Evolutionary conservation across 2,888 invertebrate species (phyloP).

Genomic region (Himalopsyche tibetana): DNA sequence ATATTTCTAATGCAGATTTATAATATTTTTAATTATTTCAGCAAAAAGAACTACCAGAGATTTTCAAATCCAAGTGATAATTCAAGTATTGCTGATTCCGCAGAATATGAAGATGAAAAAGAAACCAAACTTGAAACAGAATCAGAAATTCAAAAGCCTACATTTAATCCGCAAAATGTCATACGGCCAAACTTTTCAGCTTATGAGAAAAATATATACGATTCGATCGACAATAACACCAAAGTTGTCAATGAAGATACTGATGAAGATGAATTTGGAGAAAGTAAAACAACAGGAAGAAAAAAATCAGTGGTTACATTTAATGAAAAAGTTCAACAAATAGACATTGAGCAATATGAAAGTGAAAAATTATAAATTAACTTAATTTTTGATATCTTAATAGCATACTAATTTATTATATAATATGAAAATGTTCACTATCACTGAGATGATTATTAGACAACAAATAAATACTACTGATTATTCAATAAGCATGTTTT

Average conservation of each 20-base stretch:
- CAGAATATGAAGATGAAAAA: neutral
- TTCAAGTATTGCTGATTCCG: conserved; percentile 34
- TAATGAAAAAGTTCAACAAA: conserved; percentile 77
- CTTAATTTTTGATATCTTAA: too few relatives aligned
- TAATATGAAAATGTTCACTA: too few relatives aligned
- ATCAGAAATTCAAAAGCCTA: conserved; percentile 26
- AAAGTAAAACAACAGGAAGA: conserved; percentile 68
- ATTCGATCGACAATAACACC: neutral
- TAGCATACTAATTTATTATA: too few relatives aligned
- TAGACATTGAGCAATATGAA: conserved; percentile 71
- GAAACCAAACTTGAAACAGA: conserved; percentile 5
- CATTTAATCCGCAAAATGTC: neutral
- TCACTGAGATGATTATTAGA: too few relatives aligned
- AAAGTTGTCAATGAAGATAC: neutral
- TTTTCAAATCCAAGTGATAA: conserved; percentile 46
- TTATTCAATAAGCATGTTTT: too few relatives aligned
- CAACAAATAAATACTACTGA: too few relatives aligned
- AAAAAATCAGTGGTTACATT: conserved; percentile 77
- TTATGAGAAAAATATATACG: neutral
- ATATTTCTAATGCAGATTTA: too few relatives aligned
- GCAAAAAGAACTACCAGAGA: conserved; percentile 49
- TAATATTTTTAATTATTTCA: conserved; percentile 33
- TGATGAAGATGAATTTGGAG: conserved; percentile 72
- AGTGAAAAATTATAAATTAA: conserved; percentile 56
- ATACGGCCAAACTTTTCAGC: neutral